Conservation (phyloP, 2,797 vertebrate genomes). For the Acipenser transmontanus region DNA sequence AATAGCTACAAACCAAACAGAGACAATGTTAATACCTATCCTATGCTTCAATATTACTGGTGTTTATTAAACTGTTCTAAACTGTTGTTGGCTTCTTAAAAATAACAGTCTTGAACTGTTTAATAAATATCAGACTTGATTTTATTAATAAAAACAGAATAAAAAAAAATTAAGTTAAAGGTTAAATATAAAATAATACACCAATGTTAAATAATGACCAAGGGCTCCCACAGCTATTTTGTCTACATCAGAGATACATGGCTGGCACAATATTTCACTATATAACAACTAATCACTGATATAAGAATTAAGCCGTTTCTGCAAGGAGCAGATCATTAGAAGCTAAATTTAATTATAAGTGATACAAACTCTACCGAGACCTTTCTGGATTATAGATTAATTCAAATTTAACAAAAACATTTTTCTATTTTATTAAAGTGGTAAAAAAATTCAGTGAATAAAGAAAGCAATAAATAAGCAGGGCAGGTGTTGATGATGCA, state of each 20-base stretch:
- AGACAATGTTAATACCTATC: too few species aligned
- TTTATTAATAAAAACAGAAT: too few species aligned
- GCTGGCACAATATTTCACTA: slow-evolving; percentile 51
- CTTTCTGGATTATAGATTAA: slow-evolving; percentile 64
- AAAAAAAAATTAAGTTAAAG: too few species aligned
- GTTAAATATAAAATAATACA: too few species aligned
- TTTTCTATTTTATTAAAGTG: slow-evolving; percentile 77
- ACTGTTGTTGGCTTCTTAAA: too few species aligned
- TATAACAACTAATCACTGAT: slow-evolving; percentile 71
- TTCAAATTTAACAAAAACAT: slow-evolving; percentile 78
- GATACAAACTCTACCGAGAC: slow-evolving; percentile 61
- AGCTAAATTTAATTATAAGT: slow-evolving; percentile 74
- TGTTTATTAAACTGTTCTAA: too few species aligned
- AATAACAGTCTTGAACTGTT: too few species aligned
- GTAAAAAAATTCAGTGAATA: slow-evolving; percentile 71
- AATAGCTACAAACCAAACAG: too few species aligned
- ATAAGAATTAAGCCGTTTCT: slow-evolving; percentile 70
- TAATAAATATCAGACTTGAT: too few species aligned
- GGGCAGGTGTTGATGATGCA: slow-evolving; percentile 99
- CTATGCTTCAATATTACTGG: too few species aligned
- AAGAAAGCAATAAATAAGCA: slow-evolving; percentile 89
- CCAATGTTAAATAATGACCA: too few species aligned
- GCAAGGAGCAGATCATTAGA: slow-evolving; percentile 67
- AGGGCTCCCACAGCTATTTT: background rate
- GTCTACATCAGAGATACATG: slow-evolving; percentile 26